A percentile compares a stretch with the other conserved stretches of the same genome.
Evolutionary conservation across 2,888 invertebrate genomes (phyloP).

Genomic region (Ormyrus labotus): DNA sequence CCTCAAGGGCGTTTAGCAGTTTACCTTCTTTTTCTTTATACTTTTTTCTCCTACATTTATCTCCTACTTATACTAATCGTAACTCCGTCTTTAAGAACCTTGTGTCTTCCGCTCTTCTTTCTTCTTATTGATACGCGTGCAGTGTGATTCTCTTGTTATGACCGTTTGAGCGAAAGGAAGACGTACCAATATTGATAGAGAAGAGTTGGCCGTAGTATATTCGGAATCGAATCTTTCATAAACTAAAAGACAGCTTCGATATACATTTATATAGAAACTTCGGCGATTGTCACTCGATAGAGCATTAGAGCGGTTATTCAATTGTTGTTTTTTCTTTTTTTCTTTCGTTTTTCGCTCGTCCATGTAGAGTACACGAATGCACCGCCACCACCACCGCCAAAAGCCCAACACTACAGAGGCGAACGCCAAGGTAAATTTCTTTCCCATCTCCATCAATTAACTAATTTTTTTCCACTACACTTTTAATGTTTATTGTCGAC

Average conservation of each 20-base stretch:
- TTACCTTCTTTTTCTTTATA: conserved; percentile 57
- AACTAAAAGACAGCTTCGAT: conserved; percentile 10
- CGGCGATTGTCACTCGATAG: conserved; percentile 31
- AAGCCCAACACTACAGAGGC: conserved; percentile 74
- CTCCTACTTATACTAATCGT: neutral
- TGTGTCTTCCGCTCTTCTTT: neutral
- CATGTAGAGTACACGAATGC: conserved; percentile 74
- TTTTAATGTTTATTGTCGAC: no score
- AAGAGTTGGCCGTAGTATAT: conserved; percentile 27
- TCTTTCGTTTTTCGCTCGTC: conserved; percentile 54
- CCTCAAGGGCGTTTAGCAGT: conserved; percentile 48
- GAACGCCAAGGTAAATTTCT: conserved; percentile 72
- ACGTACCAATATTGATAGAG: conserved; percentile 68
- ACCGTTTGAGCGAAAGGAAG: neutral
- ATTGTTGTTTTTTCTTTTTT: conserved; percentile 66
- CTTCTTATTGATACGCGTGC: neutral
- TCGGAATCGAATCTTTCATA: neutral
- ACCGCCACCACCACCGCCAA: conserved; percentile 74
- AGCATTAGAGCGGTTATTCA: conserved; percentile 43
- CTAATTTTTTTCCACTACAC: conserved; percentile 45
- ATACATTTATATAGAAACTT: conserved; percentile 15
- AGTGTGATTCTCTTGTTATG: neutral
- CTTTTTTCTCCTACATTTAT: conserved; percentile 8
- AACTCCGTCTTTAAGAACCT: neutral
- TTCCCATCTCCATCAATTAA: conserved; percentile 49